Conservation (phyloP, 2,113 vertebrate genomes). For the Labrus mixtus region DNA sequence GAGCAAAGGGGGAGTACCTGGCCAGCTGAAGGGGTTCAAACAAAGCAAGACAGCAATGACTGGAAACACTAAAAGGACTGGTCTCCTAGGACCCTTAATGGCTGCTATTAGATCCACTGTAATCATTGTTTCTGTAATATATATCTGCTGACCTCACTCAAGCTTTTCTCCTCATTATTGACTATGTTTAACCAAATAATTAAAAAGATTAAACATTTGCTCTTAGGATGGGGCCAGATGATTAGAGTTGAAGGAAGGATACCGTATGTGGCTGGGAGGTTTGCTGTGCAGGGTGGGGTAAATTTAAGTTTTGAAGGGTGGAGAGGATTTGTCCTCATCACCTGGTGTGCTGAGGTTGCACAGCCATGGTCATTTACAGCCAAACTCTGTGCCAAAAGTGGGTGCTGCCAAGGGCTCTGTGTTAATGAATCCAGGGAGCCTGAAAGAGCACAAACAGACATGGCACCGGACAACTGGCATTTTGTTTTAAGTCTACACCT, state of each 20-base stretch:
- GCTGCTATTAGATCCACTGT: constrained; percentile 16
- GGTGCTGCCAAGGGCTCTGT: constrained; percentile 48
- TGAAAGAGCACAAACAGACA: constrained; percentile 59
- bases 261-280: constrained; percentile 23
- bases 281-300: constrained; percentile 22
- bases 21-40: constrained; percentile 41
- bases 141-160: constrained; percentile 3
- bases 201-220: constrained; percentile 3
- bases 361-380: constrained; percentile 32
- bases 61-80: constrained; percentile 52
- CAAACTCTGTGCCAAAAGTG: constrained; percentile 12
- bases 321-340: constrained; percentile 60
- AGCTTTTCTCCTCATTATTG: not conserved
- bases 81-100: constrained; percentile 20
- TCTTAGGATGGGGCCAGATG: not conserved
- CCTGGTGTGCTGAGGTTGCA: constrained; percentile 20
- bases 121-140: not conserved
- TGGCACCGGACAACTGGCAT: constrained; percentile 26
- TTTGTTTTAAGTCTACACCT: constrained; percentile 14
- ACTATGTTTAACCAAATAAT: constrained; percentile 20
- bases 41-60: constrained; percentile 52
- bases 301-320: constrained; percentile 29
- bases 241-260: not conserved
- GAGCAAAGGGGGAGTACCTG: constrained; percentile 68
- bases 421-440: constrained; percentile 64